phyloP scores from a whole-genome alignment of 2,797 vertebrate genomes.

The Sebastes cheni region DNA sequence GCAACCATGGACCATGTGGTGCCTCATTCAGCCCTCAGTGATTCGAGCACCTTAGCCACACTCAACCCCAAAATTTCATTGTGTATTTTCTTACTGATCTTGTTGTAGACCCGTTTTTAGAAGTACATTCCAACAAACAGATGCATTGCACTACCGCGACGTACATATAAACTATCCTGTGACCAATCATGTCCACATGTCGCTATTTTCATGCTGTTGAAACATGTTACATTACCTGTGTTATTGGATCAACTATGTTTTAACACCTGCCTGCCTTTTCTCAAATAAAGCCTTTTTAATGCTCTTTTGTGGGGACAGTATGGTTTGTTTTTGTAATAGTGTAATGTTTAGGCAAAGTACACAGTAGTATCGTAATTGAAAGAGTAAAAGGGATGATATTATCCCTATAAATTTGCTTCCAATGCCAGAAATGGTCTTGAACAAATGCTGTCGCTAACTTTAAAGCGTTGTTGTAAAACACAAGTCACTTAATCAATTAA shows the following conservation, averaged over 20 bases:
- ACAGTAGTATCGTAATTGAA: background rate
- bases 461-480: background rate
- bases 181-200: background rate
- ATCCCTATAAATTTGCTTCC: background rate
- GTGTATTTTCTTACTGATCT: constrained; percentile 28
- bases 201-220: background rate
- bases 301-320: background rate
- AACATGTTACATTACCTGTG: constrained; percentile 13
- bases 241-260: constrained; percentile 15
- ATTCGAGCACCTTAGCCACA: constrained; percentile 31
- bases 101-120: constrained; percentile 2
- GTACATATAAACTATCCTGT: constrained; percentile 6
- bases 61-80: constrained; percentile 15
- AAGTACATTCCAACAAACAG: background rate
- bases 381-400: background rate
- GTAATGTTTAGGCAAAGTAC: background rate
- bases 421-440: background rate
- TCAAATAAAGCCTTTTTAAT: constrained; percentile 68
- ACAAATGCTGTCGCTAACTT: background rate
- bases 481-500: too few species aligned
- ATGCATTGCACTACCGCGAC: background rate
- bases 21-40: background rate
- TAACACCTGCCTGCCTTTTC: constrained; percentile 27
- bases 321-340: background rate
- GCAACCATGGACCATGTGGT: background rate